These are phyloP conservation scores for Promerops cafer DNA, from an alignment of 2,113 vertebrate species.

Conservation along the genomic window DNA sequence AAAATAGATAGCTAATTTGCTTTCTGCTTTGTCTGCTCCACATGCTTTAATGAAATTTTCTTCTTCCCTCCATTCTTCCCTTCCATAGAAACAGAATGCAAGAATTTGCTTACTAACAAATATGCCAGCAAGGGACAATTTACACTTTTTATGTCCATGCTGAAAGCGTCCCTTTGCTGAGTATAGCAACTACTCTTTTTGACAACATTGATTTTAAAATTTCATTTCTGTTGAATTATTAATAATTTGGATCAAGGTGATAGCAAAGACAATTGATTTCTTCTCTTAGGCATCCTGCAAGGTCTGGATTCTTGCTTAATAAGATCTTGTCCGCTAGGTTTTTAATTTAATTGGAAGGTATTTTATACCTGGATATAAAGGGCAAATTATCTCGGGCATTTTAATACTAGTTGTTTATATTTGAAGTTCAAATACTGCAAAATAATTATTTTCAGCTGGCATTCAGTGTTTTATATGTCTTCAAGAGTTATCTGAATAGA, in stretches of 20 bases:
- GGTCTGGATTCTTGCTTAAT: constrained; percentile 5
- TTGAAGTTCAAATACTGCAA: neutral
- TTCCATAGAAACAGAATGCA: neutral
- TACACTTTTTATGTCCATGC: neutral
- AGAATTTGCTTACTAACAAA: neutral
- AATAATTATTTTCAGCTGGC: neutral
- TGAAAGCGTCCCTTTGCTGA: neutral
- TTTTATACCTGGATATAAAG: neutral
- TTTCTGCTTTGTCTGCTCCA: neutral
- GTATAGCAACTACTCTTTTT: neutral
- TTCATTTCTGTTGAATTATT: constrained; percentile 66
- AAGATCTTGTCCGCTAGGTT: neutral
- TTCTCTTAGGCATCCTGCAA: constrained; percentile 11
- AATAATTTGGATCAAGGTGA: constrained; percentile 62
- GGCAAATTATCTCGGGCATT: neutral
- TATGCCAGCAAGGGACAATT: neutral
- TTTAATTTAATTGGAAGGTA: constrained; percentile 13
- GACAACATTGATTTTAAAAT: constrained; percentile 49
- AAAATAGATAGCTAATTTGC: neutral
- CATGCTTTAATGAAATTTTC: neutral
- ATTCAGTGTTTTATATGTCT: neutral
- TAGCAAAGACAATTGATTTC: constrained; percentile 66
- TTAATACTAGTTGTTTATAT: neutral
- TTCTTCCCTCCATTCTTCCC: neutral
- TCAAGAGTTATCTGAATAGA: neutral